Evolutionary conservation across 2,888 invertebrate genomes (phyloP).

Genomic region (Cerastis leucographa): DNA sequence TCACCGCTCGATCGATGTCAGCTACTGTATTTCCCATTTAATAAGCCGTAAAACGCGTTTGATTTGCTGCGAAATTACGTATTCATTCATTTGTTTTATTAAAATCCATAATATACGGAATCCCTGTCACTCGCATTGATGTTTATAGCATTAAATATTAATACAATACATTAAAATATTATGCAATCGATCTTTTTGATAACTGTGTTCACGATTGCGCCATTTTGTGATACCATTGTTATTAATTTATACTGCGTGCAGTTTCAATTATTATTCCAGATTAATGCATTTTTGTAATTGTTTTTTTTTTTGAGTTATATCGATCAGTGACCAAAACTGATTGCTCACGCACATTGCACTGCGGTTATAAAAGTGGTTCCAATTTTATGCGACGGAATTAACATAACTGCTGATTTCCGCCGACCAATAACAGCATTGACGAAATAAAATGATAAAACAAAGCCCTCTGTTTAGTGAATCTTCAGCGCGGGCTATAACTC

Average conservation of each 20-base stretch:
- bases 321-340: slow-evolving; percentile 15
- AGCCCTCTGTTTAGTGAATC: slow-evolving; percentile 42
- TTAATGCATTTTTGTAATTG: slow-evolving; percentile 11
- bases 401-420: slow-evolving; percentile 5
- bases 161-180: slow-evolving; percentile 47
- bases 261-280: slow-evolving; percentile 18
- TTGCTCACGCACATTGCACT: slow-evolving; percentile 12
- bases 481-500: slow-evolving; percentile 37
- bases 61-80: slow-evolving; percentile 44
- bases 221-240: slow-evolving; percentile 30
- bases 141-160: slow-evolving; percentile 55
- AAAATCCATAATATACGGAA: slow-evolving; percentile 43
- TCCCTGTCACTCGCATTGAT: slow-evolving; percentile 37
- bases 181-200: slow-evolving; percentile 38
- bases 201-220: slow-evolving; percentile 38
- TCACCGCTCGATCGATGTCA: too few species aligned
- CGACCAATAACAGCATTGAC: slow-evolving; percentile 2
- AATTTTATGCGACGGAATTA: slow-evolving; percentile 15
- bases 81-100: slow-evolving; percentile 55
- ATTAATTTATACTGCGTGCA: slow-evolving; percentile 17
- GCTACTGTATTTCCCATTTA: too few species aligned
- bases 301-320: slow-evolving; percentile 17
- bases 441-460: slow-evolving; percentile 38
- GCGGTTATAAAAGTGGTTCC: not conserved
- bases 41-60: slow-evolving; percentile 41